Evolutionary conservation across 2,113 vertebrate genomes (phyloP), one percentile per base, ranked within the genome.

Genomic region (Castor canadensis): DNA sequence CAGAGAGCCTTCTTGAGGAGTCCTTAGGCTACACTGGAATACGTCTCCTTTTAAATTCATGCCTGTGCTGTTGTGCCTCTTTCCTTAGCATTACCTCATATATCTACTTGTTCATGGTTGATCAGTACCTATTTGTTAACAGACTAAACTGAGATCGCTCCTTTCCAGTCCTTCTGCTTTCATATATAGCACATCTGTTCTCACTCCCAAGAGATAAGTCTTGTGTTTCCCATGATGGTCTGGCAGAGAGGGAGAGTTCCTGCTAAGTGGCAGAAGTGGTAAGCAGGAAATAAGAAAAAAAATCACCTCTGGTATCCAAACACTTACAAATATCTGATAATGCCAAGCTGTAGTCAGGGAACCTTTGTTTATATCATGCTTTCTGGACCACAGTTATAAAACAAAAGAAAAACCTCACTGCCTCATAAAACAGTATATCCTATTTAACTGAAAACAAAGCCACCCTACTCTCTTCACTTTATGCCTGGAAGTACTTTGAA

Each of bases 291-390:
- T 47, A 17, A 47, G 62, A 92, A 38, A 54, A 82, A 19, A 86
- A 80, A 64, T 73, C 40, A 4, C 43, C 49, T 1, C 35, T 83
- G 26, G 35, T 58, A 88, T 26, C 28, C 81, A 58, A 49, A 95
- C 95, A 8, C 20, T 80, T 92, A 52, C 35, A 73, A 79, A 86
- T 69, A 84, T 49, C n/a, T 92, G 73, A 45, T 30, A 58, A 9
- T 32, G n/a, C 32, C 91, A 92, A 84, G 76, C 47, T 60, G 13
- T 60, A 85, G 64, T 72, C 71, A 62, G 60, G 45, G 93, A 92
- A 89, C 43, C 5, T 64, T 49, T 60, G 32, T 45, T 94, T 71
- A 92, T 35, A 87, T 89, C 17, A 49, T 32, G 38, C 22, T 89
- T 40, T 91, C 60, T 56, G 30, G 19, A 64, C 35, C 30, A 79